These are phyloP conservation scores for Acanthochromis polyacanthus DNA, from an alignment of 2,113 vertebrate genomes.

Conservation along the genomic window DNA sequence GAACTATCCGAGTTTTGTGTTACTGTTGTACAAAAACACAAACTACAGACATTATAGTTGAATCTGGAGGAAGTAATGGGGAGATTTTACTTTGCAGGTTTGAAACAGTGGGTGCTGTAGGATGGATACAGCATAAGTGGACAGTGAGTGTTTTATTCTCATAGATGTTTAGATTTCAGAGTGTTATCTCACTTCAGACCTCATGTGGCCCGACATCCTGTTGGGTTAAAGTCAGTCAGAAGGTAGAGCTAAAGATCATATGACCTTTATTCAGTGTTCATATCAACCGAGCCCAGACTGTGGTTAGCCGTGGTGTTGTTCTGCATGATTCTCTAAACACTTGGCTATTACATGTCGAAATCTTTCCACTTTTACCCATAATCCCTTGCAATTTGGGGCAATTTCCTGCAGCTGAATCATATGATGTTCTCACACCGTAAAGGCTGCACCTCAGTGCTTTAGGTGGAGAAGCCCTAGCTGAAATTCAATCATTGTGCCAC, in stretches of 20 bases:
- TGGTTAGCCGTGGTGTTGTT: neutral
- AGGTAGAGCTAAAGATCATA: too few species aligned
- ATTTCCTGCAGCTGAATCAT: conserved; percentile 6
- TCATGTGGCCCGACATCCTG: too few species aligned
- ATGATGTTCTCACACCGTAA: conserved; percentile 1
- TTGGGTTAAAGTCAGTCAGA: too few species aligned
- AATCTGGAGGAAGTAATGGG: neutral
- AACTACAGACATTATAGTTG: neutral
- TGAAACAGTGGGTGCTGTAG: neutral
- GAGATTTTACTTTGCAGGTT: too few species aligned
- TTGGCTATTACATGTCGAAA: too few species aligned
- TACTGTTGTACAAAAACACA: conserved; percentile 21
- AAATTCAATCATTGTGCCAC: neutral
- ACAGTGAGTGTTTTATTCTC: too few species aligned
- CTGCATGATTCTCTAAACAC: neutral
- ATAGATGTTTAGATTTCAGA: too few species aligned
- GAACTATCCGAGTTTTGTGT: conserved; percentile 3
- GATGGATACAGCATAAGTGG: neutral
- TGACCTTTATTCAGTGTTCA: neutral
- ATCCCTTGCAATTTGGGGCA: conserved; percentile 11
- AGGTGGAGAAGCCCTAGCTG: neutral
- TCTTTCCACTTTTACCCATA: neutral
- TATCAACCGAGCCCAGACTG: neutral
- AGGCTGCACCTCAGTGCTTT: neutral
- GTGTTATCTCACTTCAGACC: too few species aligned